Evolutionary conservation across 2,888 invertebrate species (phyloP).

Genomic region (Drosophila acutilabella): DNA sequence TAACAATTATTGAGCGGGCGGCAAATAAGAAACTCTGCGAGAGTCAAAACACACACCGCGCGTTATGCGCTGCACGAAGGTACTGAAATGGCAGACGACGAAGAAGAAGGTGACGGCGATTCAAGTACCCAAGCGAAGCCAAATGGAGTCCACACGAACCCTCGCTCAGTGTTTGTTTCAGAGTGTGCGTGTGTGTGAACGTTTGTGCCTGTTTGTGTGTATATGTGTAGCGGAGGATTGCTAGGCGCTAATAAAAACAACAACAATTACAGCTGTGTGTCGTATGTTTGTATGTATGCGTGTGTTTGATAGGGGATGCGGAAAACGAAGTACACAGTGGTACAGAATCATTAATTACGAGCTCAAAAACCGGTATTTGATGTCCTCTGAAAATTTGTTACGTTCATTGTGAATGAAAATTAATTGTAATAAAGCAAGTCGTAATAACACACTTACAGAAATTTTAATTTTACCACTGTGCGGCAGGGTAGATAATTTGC

Average conservation of each 20-base stretch:
- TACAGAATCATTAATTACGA: slow-evolving; percentile 5
- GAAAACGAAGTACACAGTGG: slow-evolving; percentile 41
- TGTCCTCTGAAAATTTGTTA: background rate
- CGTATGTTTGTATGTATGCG: slow-evolving; percentile 7
- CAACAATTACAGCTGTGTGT: slow-evolving; percentile 77
- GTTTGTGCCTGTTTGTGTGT: slow-evolving; percentile 17
- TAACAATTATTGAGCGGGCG: slow-evolving; percentile 66
- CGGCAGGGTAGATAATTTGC: slow-evolving; percentile 63
- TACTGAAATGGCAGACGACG: slow-evolving; percentile 65
- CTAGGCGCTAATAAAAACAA: slow-evolving; percentile 60
- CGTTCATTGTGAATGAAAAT: background rate
- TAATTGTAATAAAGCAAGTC: background rate
- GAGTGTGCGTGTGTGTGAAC: slow-evolving; percentile 16
- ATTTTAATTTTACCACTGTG: slow-evolving; percentile 32
- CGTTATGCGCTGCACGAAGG: slow-evolving; percentile 77
- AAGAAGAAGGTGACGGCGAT: slow-evolving; percentile 45
- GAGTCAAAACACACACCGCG: slow-evolving; percentile 67
- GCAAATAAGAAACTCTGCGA: slow-evolving; percentile 72
- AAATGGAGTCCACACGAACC: slow-evolving; percentile 76
- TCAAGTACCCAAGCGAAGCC: slow-evolving; percentile 70
- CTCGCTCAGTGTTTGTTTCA: slow-evolving; percentile 28
- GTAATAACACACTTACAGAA: slow-evolving; percentile 4
- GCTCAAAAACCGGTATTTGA: slow-evolving; percentile 2
- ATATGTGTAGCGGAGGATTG: slow-evolving; percentile 48
- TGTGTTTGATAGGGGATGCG: slow-evolving; percentile 18